Base-by-base conservation (phyloP, 2,113 vertebrate species). In the Periophthalmodon schlosseri region DNA sequence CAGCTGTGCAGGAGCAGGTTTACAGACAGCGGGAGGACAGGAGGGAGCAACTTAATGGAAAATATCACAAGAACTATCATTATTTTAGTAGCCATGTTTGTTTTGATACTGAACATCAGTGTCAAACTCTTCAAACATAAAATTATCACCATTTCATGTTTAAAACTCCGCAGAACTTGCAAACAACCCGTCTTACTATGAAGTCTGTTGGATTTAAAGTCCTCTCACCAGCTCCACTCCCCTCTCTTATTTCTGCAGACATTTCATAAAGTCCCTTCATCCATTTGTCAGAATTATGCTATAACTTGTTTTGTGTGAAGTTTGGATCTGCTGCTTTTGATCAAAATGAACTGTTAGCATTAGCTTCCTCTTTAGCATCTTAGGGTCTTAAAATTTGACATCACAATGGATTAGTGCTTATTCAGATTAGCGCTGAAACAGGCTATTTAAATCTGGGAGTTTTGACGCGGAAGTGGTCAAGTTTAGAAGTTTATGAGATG, bases 381-480 rank as follows among this genome's bases (percentile, higher is more conserved):
- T 34, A 20, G 63, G n/a, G 63, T 36, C 63, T 65, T 39, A 65
- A 20, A 5, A 39, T 20, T 12, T 44, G 34, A 65, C 63, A 12
- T n/a, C 39, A 39, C 34, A 39, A 65, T 39, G 63, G 63, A 39
- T 39, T 39, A 39, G 33, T 0, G 33, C 18, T n/a, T 9, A 0
- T 21, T 65, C 33, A 44, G 63, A 65, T 65, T 65, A 39, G 34
- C 16, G 16, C 33, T 18, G 34, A 65, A 18, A 39, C 61, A 39
- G 33, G 18, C 33, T 65, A 5, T 65, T 65, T n/a, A 39, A 65
- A 39, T 65, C 63, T 44, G 61, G 24, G 23, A 28, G 23, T 60
- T 36, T 36, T 9, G 61, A 65, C 34, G 11, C 63, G 66, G 69
- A 50, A 79, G 49, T 65, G 24, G 28, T 63, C 60, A 34, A 63